Evolutionary conservation across 2,888 invertebrate genomes (phyloP).

Genomic region (Caenorhabditis sp.): DNA sequence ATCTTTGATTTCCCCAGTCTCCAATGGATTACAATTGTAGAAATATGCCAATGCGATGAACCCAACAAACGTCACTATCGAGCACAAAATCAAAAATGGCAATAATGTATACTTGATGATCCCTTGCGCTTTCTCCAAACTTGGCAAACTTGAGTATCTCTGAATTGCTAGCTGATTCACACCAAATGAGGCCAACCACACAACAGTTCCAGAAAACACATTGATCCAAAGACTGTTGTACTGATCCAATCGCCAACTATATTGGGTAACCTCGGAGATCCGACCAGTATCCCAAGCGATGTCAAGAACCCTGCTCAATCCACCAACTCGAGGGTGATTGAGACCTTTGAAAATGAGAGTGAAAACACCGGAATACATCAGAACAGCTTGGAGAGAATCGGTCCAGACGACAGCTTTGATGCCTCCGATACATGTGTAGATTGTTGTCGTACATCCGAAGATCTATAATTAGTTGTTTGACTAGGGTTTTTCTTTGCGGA

Average conservation of each 20-base stretch:
- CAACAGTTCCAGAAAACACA: constrained; percentile 57
- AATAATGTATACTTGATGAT: constrained; percentile 58
- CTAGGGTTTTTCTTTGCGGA: too few species aligned
- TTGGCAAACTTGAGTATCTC: constrained; percentile 59
- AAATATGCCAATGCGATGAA: constrained; percentile 65
- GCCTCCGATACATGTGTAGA: constrained; percentile 62
- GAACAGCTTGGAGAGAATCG: constrained; percentile 59
- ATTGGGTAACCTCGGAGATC: constrained; percentile 47
- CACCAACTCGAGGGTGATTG: constrained; percentile 57
- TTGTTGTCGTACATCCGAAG: constrained; percentile 58
- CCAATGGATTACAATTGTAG: constrained; percentile 64
- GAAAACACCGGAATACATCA: constrained; percentile 63
- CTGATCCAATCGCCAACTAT: constrained; percentile 53
- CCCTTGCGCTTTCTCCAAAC: constrained; percentile 52
- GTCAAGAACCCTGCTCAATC: constrained; percentile 48
- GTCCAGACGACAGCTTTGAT: constrained; percentile 65
- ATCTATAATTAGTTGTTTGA: too few species aligned
- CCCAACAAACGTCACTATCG: constrained; percentile 61
- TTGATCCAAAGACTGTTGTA: constrained; percentile 66
- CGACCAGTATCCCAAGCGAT: constrained; percentile 57
- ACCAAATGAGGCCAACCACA: constrained; percentile 64
- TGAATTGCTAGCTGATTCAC: constrained; percentile 66
- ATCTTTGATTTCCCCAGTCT: constrained; percentile 53
- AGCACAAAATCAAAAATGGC: constrained; percentile 61
- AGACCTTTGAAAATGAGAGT: constrained; percentile 57